phyloP scores from a whole-genome alignment of 2,888 invertebrate genomes.

The Metallyticus violacea region DNA sequence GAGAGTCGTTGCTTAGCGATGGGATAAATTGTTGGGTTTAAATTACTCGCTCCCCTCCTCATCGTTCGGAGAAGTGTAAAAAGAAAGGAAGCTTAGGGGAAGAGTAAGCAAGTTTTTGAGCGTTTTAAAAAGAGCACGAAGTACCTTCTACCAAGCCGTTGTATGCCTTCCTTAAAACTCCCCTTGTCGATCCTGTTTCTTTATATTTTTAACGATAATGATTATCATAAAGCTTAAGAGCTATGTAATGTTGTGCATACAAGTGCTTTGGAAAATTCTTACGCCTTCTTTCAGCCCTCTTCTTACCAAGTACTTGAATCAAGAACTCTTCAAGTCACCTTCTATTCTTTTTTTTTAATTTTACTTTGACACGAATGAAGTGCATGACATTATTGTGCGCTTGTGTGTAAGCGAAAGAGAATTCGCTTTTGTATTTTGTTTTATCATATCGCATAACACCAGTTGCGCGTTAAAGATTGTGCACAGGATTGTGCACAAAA shows the following conservation, averaged over 20 bases:
- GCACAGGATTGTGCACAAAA: too few relatives aligned
- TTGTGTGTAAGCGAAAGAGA: too few relatives aligned
- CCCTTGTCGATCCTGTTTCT: background rate
- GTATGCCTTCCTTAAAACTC: background rate
- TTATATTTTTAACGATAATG: slow-evolving; percentile 25
- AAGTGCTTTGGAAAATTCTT: slow-evolving; percentile 2
- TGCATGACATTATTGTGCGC: too few relatives aligned
- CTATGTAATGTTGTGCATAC: background rate
- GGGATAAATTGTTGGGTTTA: slow-evolving; percentile 18
- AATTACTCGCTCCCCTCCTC: slow-evolving; percentile 20
- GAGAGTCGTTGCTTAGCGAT: background rate
- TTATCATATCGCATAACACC: too few relatives aligned
- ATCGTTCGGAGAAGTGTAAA: slow-evolving; percentile 16
- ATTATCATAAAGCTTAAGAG: slow-evolving; percentile 18
- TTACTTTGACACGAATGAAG: too few relatives aligned
- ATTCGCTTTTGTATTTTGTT: too few relatives aligned
- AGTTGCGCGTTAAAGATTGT: too few relatives aligned
- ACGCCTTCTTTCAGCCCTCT: background rate
- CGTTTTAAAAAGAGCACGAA: slow-evolving; percentile 21
- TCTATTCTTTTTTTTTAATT: too few relatives aligned
- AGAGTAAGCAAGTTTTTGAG: background rate
- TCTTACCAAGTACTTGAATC: background rate
- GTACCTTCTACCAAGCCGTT: background rate
- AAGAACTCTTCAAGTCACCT: background rate
- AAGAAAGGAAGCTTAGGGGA: slow-evolving; percentile 4